Evolutionary conservation across 2,888 invertebrate species (phyloP).

Genomic region (Athrips mouffetella): DNA sequence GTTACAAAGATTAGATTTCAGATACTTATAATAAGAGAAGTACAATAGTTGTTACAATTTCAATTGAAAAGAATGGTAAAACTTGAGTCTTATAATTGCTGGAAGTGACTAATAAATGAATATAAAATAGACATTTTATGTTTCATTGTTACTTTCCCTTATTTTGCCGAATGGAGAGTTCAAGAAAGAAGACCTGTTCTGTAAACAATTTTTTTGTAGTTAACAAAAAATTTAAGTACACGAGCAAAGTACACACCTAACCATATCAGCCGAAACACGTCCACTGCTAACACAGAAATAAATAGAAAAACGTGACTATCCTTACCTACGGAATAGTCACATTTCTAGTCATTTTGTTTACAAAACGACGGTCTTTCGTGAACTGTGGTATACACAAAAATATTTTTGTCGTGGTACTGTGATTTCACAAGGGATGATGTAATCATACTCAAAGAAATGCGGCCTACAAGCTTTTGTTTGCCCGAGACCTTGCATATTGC

Average conservation of each 20-base stretch:
- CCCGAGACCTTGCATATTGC: not conserved
- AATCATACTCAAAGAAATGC: no score
- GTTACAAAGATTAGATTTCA: constrained; percentile 25
- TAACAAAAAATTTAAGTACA: no score
- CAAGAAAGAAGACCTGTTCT: not conserved
- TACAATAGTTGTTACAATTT: constrained; percentile 14
- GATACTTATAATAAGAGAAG: constrained; percentile 11
- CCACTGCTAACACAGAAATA: no score
- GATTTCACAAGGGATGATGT: no score
- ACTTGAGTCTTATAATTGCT: constrained; percentile 70
- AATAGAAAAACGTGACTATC: no score
- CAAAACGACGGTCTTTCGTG: no score
- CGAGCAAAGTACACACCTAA: no score
- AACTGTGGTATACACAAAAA: no score
- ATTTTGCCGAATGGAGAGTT: not conserved
- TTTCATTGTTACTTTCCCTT: constrained; percentile 25
- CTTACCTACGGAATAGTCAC: no score
- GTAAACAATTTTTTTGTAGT: not conserved
- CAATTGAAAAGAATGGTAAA: constrained; percentile 22
- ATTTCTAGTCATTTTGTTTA: not conserved
- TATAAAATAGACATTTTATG: constrained; percentile 31
- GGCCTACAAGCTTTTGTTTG: no score
- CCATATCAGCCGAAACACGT: no score
- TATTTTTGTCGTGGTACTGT: no score
- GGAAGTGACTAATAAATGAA: constrained; percentile 53